These are phyloP conservation scores for Coronaproctus castanopsis DNA, from an alignment of 2,888 invertebrate species.

Conservation along the genomic window DNA sequence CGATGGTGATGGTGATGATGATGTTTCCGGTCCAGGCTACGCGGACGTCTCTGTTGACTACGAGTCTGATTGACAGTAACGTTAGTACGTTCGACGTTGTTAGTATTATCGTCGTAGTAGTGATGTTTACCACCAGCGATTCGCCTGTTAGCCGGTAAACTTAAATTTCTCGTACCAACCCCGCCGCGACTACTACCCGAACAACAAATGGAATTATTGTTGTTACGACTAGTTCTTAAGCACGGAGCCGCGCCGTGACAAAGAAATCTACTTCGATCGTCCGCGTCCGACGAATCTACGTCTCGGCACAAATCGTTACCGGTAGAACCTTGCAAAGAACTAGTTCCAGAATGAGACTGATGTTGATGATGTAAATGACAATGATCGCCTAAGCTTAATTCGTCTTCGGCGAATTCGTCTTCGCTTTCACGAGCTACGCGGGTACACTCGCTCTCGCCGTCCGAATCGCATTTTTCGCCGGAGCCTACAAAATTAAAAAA, in stretches of 20 bases:
- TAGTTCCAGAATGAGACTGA: slow-evolving; percentile 26
- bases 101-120: slow-evolving; percentile 2
- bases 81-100: not conserved
- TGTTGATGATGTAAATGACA: slow-evolving; percentile 27
- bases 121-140: slow-evolving; percentile 15
- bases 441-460: slow-evolving; percentile 35
- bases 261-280: slow-evolving; percentile 20
- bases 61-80: slow-evolving; percentile 28
- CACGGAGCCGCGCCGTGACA: slow-evolving; percentile 11
- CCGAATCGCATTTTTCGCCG: slow-evolving; percentile 32
- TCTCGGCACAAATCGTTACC: slow-evolving; percentile 22
- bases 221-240: not conserved
- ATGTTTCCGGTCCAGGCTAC: slow-evolving; percentile 28
- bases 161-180: slow-evolving; percentile 17
- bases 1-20: slow-evolving; percentile 31
- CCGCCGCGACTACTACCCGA: not conserved
- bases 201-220: no score
- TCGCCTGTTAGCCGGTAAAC: slow-evolving; percentile 20
- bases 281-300: slow-evolving; percentile 22
- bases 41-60: slow-evolving; percentile 26
- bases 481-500: slow-evolving; percentile 18
- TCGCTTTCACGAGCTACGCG: slow-evolving; percentile 45
- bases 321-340: slow-evolving; percentile 22
- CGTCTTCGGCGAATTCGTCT: slow-evolving; percentile 70
- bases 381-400: slow-evolving; percentile 33